Evolutionary conservation across 2,888 invertebrate genomes (phyloP).

Genomic region (Chloroclysta siterata): DNA sequence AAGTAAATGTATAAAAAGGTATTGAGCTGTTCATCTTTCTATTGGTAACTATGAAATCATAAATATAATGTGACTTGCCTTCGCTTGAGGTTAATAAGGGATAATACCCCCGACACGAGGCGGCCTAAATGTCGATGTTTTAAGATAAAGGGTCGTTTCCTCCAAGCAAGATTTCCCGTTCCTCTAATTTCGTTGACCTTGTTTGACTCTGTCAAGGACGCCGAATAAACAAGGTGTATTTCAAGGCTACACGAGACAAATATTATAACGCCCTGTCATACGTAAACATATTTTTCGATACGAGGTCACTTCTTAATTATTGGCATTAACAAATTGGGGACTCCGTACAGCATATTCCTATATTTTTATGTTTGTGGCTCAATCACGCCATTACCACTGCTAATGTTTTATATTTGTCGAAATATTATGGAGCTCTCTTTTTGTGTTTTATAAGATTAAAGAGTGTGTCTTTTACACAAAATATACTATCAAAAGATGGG

Average conservation of each 20-base stretch:
- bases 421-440: neutral
- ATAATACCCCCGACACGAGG: too few species aligned
- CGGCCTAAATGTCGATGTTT: neutral
- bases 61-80: too few species aligned
- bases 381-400: too few species aligned
- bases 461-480: neutral
- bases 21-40: too few species aligned
- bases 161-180: conserved; percentile 34
- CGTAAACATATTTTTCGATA: neutral
- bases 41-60: too few species aligned
- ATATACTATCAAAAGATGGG: too few species aligned
- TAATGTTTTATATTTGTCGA: neutral
- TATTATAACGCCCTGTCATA: conserved; percentile 7
- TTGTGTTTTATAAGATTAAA: neutral
- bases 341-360: neutral
- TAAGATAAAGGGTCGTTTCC: conserved; percentile 34
- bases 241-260: conserved; percentile 44
- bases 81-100: too few species aligned
- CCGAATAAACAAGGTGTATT: conserved; percentile 47
- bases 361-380: neutral
- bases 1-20: too few species aligned
- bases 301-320: conserved; percentile 10
- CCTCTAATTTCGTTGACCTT: conserved; percentile 42
- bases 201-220: conserved; percentile 39
- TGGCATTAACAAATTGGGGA: conserved; percentile 1